These are phyloP conservation scores for Ciconia stormi DNA, from an alignment of 2,113 vertebrate genomes.

Conservation along the genomic window DNA sequence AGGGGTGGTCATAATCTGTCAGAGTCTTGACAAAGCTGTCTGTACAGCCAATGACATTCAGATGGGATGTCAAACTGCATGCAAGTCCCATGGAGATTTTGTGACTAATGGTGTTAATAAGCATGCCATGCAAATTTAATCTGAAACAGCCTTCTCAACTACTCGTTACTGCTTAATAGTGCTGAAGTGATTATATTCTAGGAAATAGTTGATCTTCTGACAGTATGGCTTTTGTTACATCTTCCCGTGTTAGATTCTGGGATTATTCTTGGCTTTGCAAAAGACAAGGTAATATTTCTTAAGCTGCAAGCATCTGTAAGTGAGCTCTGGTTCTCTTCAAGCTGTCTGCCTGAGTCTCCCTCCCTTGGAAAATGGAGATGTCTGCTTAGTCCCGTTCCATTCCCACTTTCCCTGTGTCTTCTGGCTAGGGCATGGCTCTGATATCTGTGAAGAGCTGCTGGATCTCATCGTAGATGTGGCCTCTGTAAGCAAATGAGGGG, in stretches of 20 bases:
- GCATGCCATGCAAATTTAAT: not conserved
- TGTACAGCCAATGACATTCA: not conserved
- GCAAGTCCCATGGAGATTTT: not conserved
- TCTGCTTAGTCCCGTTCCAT: not conserved
- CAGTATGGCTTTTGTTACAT: not conserved
- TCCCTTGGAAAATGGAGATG: not conserved
- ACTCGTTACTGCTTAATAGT: not conserved
- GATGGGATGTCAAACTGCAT: not conserved
- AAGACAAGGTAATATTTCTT: not conserved
- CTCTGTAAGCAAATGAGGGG: not conserved
- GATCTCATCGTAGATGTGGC: not conserved
- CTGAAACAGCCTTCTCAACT: not conserved
- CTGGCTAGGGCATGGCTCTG: not conserved
- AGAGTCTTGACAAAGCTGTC: not conserved
- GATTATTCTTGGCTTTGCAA: not conserved
- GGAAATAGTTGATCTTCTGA: not conserved
- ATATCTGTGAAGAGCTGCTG: not conserved
- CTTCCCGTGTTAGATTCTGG: not conserved
- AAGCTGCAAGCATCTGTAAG: not conserved
- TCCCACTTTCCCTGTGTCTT: not conserved
- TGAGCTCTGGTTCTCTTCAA: not conserved
- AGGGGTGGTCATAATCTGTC: not conserved
- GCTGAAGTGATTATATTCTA: not conserved
- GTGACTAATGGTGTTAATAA: not conserved
- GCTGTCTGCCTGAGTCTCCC: not conserved